Conservation (phyloP, 2,888 invertebrate species). For the Andrena bucephala region DNA sequence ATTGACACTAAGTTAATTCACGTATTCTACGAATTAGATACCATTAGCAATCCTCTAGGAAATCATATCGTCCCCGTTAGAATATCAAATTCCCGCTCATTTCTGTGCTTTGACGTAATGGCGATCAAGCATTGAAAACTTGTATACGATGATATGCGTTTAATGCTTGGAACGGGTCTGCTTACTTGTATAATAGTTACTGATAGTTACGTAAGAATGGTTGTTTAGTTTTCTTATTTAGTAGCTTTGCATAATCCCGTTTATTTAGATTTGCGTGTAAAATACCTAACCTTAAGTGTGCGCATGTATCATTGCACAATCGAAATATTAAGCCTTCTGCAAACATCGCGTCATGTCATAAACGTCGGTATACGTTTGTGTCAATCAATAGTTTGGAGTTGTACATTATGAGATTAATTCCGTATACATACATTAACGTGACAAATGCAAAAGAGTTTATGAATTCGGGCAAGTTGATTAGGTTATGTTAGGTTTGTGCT, state of each 20-base stretch:
- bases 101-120: not conserved
- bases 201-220: constrained; percentile 4
- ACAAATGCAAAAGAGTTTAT: not conserved
- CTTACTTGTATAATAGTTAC: not conserved
- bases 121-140: not conserved
- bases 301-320: not conserved
- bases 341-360: too few species aligned
- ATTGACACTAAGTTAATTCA: not conserved
- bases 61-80: not conserved
- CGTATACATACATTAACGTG: not conserved
- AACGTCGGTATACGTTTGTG: not conserved
- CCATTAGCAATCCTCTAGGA: not conserved
- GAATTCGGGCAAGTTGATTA: not conserved
- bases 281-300: constrained; percentile 13
- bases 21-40: not conserved
- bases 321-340: not conserved
- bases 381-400: not conserved
- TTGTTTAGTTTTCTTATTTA: not conserved
- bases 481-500: not conserved
- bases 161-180: not conserved
- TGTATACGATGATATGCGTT: not conserved
- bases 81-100: not conserved
- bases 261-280: not conserved
- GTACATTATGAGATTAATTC: not conserved
- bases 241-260: not conserved